A percentile compares a stretch with the other conserved stretches of the same genome.
Evolutionary conservation across 92 coral and sea anemone species (phyloP).

Genomic region (Umimayanthus chanpuru): DNA sequence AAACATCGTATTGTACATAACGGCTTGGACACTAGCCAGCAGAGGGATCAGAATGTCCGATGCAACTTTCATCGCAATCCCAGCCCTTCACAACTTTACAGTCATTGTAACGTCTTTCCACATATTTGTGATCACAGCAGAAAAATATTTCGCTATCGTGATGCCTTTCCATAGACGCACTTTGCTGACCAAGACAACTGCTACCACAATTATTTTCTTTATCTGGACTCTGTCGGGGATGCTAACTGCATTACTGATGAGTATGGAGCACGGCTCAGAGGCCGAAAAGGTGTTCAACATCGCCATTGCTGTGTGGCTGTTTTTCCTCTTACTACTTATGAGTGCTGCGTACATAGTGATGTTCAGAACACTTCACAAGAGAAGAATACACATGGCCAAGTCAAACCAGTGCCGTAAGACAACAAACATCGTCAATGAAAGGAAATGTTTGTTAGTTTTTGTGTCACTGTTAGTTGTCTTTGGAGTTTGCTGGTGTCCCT

Average conservation of each 20-base stretch:
- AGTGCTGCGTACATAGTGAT: slow-evolving; percentile 2
- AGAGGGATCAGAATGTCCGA: not conserved
- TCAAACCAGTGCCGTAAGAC: not conserved
- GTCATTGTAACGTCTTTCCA: slow-evolving; percentile 27
- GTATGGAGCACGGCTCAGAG: not conserved
- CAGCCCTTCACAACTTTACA: slow-evolving; percentile 22
- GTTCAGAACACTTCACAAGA: slow-evolving; percentile 19
- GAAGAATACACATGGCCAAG: slow-evolving; percentile 1
- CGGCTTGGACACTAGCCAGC: not conserved
- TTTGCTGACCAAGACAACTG: not conserved
- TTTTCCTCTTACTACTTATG: not conserved
- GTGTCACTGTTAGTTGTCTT: not conserved
- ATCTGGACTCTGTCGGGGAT: slow-evolving; percentile 8
- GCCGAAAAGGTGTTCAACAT: not conserved
- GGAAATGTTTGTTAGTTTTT: slow-evolving; percentile 13
- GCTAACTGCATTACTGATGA: not conserved
- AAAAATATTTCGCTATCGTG: slow-evolving; percentile 15
- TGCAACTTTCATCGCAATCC: not conserved
- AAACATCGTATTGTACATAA: not conserved
- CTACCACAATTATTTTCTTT: not conserved
- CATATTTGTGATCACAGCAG: not conserved
- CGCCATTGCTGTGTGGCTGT: not conserved
- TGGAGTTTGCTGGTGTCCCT: slow-evolving; percentile 19
- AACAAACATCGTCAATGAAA: not conserved
- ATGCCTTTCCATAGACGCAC: slow-evolving; percentile 1